Percentiles rank a stretch among this genome's conserved stretches.
These are phyloP conservation scores for Hemaris fuciformis DNA, from an alignment of 2,888 invertebrate genomes.

Conservation along the genomic window DNA sequence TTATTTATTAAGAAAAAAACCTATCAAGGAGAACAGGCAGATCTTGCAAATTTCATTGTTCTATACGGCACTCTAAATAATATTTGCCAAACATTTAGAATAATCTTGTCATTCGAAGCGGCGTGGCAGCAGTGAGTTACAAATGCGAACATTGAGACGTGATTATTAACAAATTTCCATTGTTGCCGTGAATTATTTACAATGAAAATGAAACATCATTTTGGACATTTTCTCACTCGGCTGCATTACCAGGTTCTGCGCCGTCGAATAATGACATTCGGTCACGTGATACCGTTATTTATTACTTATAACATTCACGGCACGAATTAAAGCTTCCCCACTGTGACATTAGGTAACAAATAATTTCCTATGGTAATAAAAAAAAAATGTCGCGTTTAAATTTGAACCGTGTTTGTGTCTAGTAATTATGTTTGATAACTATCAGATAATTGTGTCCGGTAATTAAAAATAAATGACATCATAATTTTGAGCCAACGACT, in stretches of 20 bases:
- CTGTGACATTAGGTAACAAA: slow-evolving; percentile 8
- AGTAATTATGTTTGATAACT: not conserved
- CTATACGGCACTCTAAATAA: too few relatives aligned
- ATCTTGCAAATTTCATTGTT: too few relatives aligned
- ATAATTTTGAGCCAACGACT: too few relatives aligned
- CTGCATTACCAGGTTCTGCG: slow-evolving; percentile 21
- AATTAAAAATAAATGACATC: too few relatives aligned
- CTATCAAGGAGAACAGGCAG: too few relatives aligned
- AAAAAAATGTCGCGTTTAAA: not conserved
- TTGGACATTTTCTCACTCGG: slow-evolving; percentile 32
- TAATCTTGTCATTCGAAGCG: not conserved
- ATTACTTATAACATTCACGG: slow-evolving; percentile 16
- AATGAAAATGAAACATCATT: slow-evolving; percentile 27
- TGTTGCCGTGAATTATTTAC: slow-evolving; percentile 20
- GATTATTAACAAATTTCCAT: not conserved
- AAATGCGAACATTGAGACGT: not conserved
- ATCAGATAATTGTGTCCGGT: not conserved
- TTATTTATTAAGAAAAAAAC: too few relatives aligned
- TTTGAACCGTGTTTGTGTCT: not conserved
- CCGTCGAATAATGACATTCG: slow-evolving; percentile 30
- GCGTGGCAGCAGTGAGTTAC: not conserved
- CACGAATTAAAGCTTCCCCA: slow-evolving; percentile 19
- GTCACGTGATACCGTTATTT: slow-evolving; percentile 38
- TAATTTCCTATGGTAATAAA: slow-evolving; percentile 8
- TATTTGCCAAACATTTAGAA: not conserved